These are phyloP conservation scores for Pseudomyrmex sp. DNA, from an alignment of 1,140 invertebrate species.

Conservation along the genomic window DNA sequence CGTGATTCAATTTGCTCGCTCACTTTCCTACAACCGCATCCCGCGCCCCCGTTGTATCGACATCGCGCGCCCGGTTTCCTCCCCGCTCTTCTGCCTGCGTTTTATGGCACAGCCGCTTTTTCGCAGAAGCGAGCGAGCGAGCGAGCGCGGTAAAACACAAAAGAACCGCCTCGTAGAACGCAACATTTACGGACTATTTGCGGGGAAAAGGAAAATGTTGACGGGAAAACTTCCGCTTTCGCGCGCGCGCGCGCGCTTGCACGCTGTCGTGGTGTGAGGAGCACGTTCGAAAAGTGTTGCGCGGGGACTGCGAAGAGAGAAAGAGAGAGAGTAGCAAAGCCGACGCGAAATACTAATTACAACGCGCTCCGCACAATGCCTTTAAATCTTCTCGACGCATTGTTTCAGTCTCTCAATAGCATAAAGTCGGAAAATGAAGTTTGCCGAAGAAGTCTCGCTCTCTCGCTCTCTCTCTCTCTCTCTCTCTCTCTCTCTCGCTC, in stretches of 20 bases:
- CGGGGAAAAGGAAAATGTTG: neutral
- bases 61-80: neutral
- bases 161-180: constrained; percentile 5
- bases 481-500: neutral
- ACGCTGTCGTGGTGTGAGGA: too few relatives aligned
- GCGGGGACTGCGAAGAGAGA: neutral
- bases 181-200: neutral
- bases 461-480: too few relatives aligned
- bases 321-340: neutral
- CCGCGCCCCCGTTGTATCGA: constrained; percentile 11
- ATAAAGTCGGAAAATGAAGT: constrained; percentile 60
- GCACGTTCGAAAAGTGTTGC: too few relatives aligned
- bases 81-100: neutral
- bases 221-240: too few relatives aligned
- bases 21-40: constrained; percentile 32
- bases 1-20: constrained; percentile 48
- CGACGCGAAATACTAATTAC: constrained; percentile 57
- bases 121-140: neutral
- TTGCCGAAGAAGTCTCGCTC: constrained; percentile 42
- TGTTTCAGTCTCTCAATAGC: constrained; percentile 57
- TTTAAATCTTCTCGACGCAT: constrained; percentile 58
- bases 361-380: constrained; percentile 45
- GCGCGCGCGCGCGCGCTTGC: too few relatives aligned
- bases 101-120: neutral
- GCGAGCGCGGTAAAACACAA: neutral